Evolutionary conservation across 2,888 invertebrate genomes (phyloP).

Genomic region (Brachyptera risi): DNA sequence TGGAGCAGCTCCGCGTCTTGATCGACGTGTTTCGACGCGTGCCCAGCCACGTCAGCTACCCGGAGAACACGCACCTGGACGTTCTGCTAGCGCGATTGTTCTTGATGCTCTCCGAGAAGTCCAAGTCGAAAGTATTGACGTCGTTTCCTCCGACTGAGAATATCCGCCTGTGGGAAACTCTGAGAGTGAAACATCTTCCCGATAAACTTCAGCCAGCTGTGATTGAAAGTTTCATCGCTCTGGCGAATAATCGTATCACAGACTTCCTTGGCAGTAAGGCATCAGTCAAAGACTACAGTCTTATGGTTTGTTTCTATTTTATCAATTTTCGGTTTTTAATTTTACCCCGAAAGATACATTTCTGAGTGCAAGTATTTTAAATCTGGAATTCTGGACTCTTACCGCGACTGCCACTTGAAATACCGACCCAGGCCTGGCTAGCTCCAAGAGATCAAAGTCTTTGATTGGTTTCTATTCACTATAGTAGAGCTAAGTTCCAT

Average conservation of each 20-base stretch:
- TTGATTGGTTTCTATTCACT: too few species aligned
- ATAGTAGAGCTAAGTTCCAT: too few species aligned
- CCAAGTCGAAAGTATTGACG: constrained; percentile 20
- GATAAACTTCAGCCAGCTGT: constrained; percentile 5
- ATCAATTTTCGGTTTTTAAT: not conserved
- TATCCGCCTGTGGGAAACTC: constrained; percentile 21
- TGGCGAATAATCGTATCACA: constrained; percentile 9
- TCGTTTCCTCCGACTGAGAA: constrained; percentile 18
- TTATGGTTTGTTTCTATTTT: constrained; percentile 15
- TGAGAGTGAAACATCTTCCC: constrained; percentile 22
- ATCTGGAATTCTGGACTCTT: too few species aligned
- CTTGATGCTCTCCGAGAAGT: constrained; percentile 24
- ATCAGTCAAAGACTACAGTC: not conserved
- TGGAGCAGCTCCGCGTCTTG: constrained; percentile 25
- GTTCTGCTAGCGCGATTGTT: constrained; percentile 25
- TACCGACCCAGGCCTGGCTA: too few species aligned
- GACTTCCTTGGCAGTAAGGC: constrained; percentile 5
- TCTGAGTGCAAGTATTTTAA: too few species aligned
- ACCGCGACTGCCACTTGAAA: too few species aligned
- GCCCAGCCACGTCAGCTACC: not conserved
- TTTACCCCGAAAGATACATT: too few species aligned
- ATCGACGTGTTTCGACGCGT: constrained; percentile 5
- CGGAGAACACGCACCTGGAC: constrained; percentile 21
- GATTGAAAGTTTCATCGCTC: not conserved
- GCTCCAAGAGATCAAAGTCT: too few species aligned